These are phyloP conservation scores for Eurypyga helias DNA, from an alignment of 2,113 vertebrate species.

Conservation along the genomic window DNA sequence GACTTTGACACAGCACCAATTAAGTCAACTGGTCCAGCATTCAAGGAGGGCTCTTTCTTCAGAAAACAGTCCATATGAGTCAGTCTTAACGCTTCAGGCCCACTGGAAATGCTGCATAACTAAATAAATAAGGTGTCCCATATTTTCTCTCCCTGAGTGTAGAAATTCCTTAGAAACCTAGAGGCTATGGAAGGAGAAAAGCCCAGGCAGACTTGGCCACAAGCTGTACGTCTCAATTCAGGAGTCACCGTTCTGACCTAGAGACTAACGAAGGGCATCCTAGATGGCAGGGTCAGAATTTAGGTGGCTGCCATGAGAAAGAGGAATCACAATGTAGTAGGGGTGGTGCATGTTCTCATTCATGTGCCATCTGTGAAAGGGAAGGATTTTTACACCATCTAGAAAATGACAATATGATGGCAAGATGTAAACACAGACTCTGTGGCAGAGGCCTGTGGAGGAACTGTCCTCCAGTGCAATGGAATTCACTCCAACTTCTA, in stretches of 20 bases:
- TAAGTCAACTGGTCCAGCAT: background rate
- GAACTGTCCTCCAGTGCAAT: background rate
- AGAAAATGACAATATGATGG: background rate
- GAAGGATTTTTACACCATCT: background rate
- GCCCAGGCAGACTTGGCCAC: background rate
- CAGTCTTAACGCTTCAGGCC: background rate
- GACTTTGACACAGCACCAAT: background rate
- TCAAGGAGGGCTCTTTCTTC: background rate
- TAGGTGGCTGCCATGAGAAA: background rate
- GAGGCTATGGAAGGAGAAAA: background rate
- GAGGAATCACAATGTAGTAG: background rate
- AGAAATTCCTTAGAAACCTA: background rate
- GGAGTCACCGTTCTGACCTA: background rate
- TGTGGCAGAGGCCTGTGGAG: background rate
- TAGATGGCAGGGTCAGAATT: background rate
- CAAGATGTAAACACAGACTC: background rate
- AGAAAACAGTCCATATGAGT: background rate
- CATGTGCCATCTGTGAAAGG: background rate
- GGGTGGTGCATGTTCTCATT: background rate
- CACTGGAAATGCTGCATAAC: background rate
- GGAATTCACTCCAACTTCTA: background rate
- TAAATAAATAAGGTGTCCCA: background rate
- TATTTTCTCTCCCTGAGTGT: background rate
- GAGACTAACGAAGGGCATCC: background rate
- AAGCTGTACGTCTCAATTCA: accelerated